Evolutionary conservation across 2,113 vertebrate species (phyloP).

Genomic region (Thunnus maccoyii): DNA sequence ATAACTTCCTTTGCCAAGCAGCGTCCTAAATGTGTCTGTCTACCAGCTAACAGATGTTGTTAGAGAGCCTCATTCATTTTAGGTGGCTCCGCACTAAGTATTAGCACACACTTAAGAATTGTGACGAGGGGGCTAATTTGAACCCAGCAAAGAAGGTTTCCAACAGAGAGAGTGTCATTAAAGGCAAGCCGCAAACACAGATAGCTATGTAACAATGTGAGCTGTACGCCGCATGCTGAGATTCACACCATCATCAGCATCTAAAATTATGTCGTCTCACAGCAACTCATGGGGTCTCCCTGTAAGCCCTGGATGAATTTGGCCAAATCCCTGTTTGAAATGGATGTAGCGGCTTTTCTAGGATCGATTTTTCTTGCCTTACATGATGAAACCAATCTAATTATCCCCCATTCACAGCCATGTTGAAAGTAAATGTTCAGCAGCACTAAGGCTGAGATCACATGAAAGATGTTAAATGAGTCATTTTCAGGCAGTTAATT

Average conservation of each 20-base stretch:
- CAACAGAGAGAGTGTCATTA: conserved; percentile 57
- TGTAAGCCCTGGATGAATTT: conserved; percentile 14
- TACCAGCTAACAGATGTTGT: conserved; percentile 66
- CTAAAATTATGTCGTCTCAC: conserved; percentile 45
- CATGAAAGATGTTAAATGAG: conserved; percentile 54
- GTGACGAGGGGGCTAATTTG: conserved; percentile 63
- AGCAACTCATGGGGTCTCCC: conserved; percentile 27
- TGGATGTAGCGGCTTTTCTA: conserved; percentile 35
- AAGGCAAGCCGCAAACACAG: conserved; percentile 53
- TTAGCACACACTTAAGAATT: conserved; percentile 64
- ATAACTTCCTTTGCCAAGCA: conserved; percentile 61
- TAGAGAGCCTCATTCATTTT: conserved; percentile 42
- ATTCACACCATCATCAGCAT: conserved; percentile 59
- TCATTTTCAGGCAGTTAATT: conserved; percentile 63
- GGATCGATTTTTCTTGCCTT: conserved; percentile 63
- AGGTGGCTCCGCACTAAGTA: conserved; percentile 35
- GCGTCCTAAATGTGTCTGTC: conserved; percentile 60
- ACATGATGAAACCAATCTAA: conserved; percentile 61
- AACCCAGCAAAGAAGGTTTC: conserved; percentile 52
- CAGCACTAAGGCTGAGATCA: conserved; percentile 42
- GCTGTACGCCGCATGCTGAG: conserved; percentile 43
- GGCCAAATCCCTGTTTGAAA: conserved; percentile 53
- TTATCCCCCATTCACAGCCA: conserved; percentile 38
- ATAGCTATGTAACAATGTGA: conserved; percentile 44
- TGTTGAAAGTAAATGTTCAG: conserved; percentile 48